phyloP scores from a whole-genome alignment of 1,140 invertebrate genomes.

The Drosophila erecta region DNA sequence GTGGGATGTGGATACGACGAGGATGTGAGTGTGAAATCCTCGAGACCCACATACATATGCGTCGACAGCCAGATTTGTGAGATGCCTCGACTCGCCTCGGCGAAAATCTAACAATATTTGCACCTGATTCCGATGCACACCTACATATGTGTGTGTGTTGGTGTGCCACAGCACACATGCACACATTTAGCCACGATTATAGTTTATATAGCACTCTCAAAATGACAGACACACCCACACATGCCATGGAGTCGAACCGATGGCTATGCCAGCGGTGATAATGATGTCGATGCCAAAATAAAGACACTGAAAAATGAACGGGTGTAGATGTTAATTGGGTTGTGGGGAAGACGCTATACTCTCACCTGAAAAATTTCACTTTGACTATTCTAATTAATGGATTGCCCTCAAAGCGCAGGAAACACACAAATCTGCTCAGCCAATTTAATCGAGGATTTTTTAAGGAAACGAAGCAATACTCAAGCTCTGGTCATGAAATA shows the following conservation, averaged over 20 bases:
- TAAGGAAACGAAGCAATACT: too few relatives aligned
- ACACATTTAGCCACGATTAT: slow-evolving; percentile 32
- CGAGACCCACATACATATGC: slow-evolving; percentile 22
- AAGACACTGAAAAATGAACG: slow-evolving; percentile 35
- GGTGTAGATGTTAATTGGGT: slow-evolving; percentile 34
- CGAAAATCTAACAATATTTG: slow-evolving; percentile 78
- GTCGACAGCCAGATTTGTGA: slow-evolving; percentile 31
- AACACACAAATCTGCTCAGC: not conserved
- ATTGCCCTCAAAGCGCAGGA: too few relatives aligned
- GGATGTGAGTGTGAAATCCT: slow-evolving; percentile 7
- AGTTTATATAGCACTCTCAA: slow-evolving; percentile 30
- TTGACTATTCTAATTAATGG: slow-evolving; percentile 3
- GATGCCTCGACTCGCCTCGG: slow-evolving; percentile 27
- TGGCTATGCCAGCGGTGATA: slow-evolving; percentile 31
- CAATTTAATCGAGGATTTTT: too few relatives aligned
- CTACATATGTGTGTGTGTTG: slow-evolving; percentile 11
- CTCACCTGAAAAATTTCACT: slow-evolving; percentile 16
- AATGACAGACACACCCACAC: slow-evolving; percentile 18
- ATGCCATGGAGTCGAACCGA: slow-evolving; percentile 33
- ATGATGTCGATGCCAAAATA: slow-evolving; percentile 52
- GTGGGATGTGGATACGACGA: slow-evolving; percentile 1
- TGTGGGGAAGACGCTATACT: slow-evolving; percentile 14
- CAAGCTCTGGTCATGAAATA: too few relatives aligned
- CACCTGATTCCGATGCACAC: slow-evolving; percentile 65
- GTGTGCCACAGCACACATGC: slow-evolving; percentile 24